Base-by-base conservation (phyloP, 92 coral and sea anemone genomes). In the Anthopleura xanthogrammica region DNA sequence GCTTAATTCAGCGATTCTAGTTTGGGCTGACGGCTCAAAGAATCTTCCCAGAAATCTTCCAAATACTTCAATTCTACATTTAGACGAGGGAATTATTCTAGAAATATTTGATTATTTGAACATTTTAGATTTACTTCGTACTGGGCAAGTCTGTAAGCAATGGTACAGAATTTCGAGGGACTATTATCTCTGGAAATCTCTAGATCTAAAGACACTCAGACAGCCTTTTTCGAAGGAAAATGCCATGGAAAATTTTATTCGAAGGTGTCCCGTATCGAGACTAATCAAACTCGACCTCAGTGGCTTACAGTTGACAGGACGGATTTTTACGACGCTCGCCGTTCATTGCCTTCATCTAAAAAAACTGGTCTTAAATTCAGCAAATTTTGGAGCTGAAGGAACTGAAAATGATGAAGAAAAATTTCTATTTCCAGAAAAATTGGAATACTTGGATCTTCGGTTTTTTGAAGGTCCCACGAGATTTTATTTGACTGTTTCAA, bases 151-250 rank as follows among this genome's bases (percentile, higher is more conserved):
- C 12, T 89, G 95, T 71, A 81, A 83, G 43, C 81, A 78, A 14
- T 92, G 95, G 95, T 68, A 92, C 74, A 79, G 92, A 70, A 41
- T 92, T n/a, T 80, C 95, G 14, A 79, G 68, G 23, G 92, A 92
- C 89, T 76, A 60, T 20, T 77, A 40, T 20, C 71, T 92, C 12
- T 92, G 95, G 93, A 79, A 48, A 55, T 65, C 19, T 60, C 86
- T 83, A 22, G 90, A 92, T 71, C 76, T 92, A 62, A 79, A 80
- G 52, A 77, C 82, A 16, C 82, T 90, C 75, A 86, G 80, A 23
- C 29, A 68, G 42, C 41, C 74, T 68, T 36, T 68, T 11, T 68
- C 40, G 17, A 23, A 36, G 16, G 74, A 36, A 12, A 68, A 68
- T 50, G 7, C 22, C 7, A 6, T 78, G 14, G 72, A 16, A 13